Evolutionary conservation across 1,140 invertebrate genomes (phyloP), one percentile per base, ranked within the genome.

Genomic region (Cherax quadricarinatus): DNA sequence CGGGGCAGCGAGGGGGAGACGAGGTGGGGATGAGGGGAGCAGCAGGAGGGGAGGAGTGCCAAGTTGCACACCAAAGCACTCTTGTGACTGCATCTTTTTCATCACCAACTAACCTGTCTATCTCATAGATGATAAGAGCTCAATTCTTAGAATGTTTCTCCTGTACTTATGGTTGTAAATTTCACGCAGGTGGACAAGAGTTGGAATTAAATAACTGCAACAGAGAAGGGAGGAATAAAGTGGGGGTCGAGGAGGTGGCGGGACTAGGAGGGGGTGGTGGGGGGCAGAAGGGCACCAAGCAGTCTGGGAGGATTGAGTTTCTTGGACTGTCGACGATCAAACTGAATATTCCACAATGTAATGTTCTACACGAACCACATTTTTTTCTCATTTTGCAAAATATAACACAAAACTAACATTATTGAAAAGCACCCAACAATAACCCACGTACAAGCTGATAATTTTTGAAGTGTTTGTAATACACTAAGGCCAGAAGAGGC

Each of bases 301-400:
- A 82, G 88, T 89, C 80, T 83, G 88, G 88, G 79, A 83, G 62
- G 88, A 89, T 89, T 89, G 79, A 89, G 88, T 89, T 89, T 89
- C 88, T 89, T 89, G 21, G 48, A 66, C 60, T 89, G 30, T n/a
- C 48, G 88, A 79, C 88, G 88, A 80, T 82, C 21, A 49, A 66
- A 82, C 10, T 70, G 88, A 70, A 82, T 41, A 53, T 89, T 53
- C 78, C 88, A 82, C 62, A 82, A 82, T 60, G 62, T 21, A 24
- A 70, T 70, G 79, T 24, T 89, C 80, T 73, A 79, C 5, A 21
- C 73, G 30, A 57, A 21, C 18, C 21, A 30, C 24, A 24, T 1
- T 66, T 18, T 18, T 66, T 66, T 5, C 30, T 41, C 21, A 66
- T 66, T 18, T 66, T 66, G 4, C 62, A 7, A 14, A 66, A 5